phyloP scores from a whole-genome alignment of 1,140 invertebrate genomes.

The Lepidurus packardi region DNA sequence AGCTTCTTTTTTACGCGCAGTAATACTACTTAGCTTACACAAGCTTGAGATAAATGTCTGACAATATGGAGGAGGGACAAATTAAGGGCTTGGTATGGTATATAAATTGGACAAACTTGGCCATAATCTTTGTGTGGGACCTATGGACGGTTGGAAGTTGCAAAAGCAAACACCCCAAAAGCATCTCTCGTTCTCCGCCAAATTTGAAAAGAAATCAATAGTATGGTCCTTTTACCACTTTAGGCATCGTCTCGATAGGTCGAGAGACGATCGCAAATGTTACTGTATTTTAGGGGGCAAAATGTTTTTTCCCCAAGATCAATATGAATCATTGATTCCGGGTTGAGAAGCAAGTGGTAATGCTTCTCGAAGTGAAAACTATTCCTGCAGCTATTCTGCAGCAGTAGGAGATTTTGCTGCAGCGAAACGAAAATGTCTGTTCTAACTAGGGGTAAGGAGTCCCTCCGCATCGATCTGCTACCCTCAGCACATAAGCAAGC shows the following conservation, averaged over 20 bases:
- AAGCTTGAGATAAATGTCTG: no score
- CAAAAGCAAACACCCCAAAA: no score
- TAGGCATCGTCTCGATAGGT: background rate
- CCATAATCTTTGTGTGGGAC: no score
- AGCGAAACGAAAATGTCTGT: background rate
- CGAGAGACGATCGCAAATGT: background rate
- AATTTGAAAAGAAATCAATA: conserved; percentile 22
- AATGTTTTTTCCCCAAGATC: no score
- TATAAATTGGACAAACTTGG: no score
- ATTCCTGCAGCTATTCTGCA: conserved; percentile 14
- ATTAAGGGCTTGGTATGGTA: no score
- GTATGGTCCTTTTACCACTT: background rate
- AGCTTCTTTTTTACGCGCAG: no score
- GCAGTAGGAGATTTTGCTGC: background rate
- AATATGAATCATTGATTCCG: background rate
- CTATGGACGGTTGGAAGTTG: no score
- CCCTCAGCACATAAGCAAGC: background rate
- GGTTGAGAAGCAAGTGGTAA: background rate
- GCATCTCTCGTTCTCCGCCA: background rate
- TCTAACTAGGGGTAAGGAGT: background rate
- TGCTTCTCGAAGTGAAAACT: background rate
- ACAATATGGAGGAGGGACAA: no score
- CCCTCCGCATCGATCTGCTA: conserved; percentile 12
- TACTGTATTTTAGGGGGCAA: no score
- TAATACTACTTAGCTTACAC: no score